These are phyloP conservation scores for Passer domesticus DNA, from an alignment of 2,113 vertebrate genomes.

Conservation along the genomic window DNA sequence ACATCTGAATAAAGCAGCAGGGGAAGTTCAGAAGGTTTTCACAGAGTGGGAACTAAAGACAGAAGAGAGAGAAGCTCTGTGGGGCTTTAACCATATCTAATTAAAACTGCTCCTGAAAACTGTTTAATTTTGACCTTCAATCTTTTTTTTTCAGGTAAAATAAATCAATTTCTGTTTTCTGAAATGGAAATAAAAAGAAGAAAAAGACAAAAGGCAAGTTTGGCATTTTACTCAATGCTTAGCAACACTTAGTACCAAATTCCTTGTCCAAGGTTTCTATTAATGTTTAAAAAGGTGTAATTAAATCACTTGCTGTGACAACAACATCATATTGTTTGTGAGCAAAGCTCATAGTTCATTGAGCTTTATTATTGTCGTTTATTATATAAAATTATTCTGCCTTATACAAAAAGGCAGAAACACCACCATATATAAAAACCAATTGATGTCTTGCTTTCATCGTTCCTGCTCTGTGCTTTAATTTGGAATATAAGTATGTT, in stretches of 20 bases:
- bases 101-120: conserved; percentile 39
- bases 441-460: background rate
- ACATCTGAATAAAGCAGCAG: conserved; percentile 55
- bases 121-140: conserved; percentile 27
- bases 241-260: background rate
- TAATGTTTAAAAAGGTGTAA: background rate
- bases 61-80: conserved; percentile 48
- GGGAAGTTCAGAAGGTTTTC: conserved; percentile 52
- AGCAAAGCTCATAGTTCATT: background rate
- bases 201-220: background rate
- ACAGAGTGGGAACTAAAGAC: conserved; percentile 48
- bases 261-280: background rate
- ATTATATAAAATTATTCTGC: background rate
- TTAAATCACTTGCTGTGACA: background rate
- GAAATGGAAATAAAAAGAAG: background rate
- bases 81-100: conserved; percentile 48
- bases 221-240: background rate
- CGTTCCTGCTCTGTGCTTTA: background rate
- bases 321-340: background rate
- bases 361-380: background rate
- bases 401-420: background rate
- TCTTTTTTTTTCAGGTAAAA: conserved; percentile 7
- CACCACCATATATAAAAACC: background rate
- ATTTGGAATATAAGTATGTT: background rate
- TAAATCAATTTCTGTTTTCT: conserved; percentile 26